These are phyloP conservation scores for Craterocephalus amniculus DNA, from an alignment of 2,797 vertebrate genomes.

Conservation along the genomic window DNA sequence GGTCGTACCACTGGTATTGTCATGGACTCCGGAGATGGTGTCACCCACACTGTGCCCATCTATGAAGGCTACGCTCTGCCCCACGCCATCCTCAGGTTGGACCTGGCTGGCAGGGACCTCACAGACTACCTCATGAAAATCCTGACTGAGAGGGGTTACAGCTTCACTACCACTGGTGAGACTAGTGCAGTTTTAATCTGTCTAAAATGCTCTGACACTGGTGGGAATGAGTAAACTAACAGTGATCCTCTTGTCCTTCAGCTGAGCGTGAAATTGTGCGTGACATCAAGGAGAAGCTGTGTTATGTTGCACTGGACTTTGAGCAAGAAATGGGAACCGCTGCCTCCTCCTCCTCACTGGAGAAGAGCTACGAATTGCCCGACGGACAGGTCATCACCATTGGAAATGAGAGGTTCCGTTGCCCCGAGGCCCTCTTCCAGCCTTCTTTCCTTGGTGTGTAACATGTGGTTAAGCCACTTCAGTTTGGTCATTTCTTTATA, in stretches of 20 bases:
- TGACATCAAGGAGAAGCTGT: conserved; percentile 98
- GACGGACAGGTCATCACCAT: conserved; percentile 99
- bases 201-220: background rate
- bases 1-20: conserved; percentile 99
- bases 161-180: conserved; percentile 93
- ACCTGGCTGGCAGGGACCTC: conserved; percentile 98
- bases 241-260: background rate
- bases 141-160: conserved; percentile 96
- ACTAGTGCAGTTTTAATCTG: background rate
- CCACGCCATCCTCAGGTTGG: conserved; percentile 97
- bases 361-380: conserved; percentile 97
- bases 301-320: conserved; percentile 96
- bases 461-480: background rate
- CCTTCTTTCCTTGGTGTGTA: conserved; percentile 95
- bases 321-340: conserved; percentile 97
- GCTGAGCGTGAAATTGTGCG: conserved; percentile 96
- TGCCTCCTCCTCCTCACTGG: conserved; percentile 92
- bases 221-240: background rate
- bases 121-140: conserved; percentile 99
- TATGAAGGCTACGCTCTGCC: conserved; percentile 97
- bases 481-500: background rate
- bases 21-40: conserved; percentile 97
- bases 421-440: conserved; percentile 97
- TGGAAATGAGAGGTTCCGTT: conserved; percentile 96
- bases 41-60: conserved; percentile 99